Base-by-base conservation (phyloP, 2,113 vertebrate species). In the Spermophilus dauricus region DNA sequence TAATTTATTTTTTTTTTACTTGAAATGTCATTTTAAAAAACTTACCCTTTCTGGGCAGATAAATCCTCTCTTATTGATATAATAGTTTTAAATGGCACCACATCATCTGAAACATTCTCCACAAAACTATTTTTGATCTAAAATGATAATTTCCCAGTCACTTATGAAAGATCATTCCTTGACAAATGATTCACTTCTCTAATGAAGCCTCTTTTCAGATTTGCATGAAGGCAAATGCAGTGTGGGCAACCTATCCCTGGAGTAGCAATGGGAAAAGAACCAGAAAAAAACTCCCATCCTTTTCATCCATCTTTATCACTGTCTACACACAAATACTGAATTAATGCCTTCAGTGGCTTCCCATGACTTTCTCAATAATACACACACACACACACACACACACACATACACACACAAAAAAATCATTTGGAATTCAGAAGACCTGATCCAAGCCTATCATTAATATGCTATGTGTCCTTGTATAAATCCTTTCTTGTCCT, bases 21-120 rank as follows among this genome's bases (percentile, higher is more conserved):
- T 84, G 45, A 96, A 94, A 97, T 39, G 76, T 95, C 91, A 97
- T 42, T 81, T 96, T 81, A 84, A 97, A 84, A 97, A 97, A 75
- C 39, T 53, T 53, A 16, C 51, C 51, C 5, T 85, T 72, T 69
- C 85, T 63, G 82, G 76, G 53, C 80, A 93, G 78, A 89, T 92
- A 94, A 86, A 87, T 80, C 58, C 12, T 91, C 34, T 86, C 86
- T 81, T 80, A 92, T 78, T 92, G 86, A 85, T 37, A 81, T 69
- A 91, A 77, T 75, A 30, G 80, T 69, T 56, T 78, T 86, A 84
- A 81, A 81, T 85, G 70, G 61, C 26, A 88, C 58, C 51, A 73
- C 26, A 87, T 84, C 45, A 77, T 87, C 72, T 65, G 76, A 81
- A 96, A 73, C 69, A 67, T 93, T 96, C 80, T 87, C 86, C 53